Evolutionary conservation across 2,113 vertebrate species (phyloP).

Genomic region (Cyphomyrus plagiostoma): DNA sequence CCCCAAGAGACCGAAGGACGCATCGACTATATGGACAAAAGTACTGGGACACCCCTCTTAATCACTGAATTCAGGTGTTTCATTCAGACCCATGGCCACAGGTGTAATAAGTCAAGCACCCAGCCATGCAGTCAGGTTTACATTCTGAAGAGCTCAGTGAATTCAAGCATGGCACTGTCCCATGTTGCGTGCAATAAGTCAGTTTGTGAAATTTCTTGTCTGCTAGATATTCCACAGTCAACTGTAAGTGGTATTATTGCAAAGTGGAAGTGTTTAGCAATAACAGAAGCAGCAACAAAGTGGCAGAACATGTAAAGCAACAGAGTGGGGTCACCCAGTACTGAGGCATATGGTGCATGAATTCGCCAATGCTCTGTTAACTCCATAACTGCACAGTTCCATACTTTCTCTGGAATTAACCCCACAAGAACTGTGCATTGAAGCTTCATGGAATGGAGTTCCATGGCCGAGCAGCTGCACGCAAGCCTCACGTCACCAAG

Average conservation of each 20-base stretch:
- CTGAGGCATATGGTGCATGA: not conserved
- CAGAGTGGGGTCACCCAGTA: not conserved
- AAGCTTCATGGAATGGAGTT: not conserved
- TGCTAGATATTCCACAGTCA: not conserved
- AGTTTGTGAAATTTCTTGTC: not conserved
- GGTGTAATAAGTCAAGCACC: not conserved
- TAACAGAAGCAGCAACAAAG: not conserved
- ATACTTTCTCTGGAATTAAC: not conserved
- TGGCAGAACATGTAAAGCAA: not conserved
- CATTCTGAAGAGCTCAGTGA: not conserved
- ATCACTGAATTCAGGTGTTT: not conserved
- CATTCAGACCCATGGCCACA: not conserved
- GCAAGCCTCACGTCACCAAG: not conserved
- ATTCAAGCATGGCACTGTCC: not conserved
- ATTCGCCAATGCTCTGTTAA: not conserved
- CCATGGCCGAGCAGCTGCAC: not conserved
- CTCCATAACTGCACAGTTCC: not conserved
- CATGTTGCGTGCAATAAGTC: not conserved
- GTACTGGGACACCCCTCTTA: not conserved
- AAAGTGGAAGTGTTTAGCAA: not conserved
- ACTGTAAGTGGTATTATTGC: not conserved
- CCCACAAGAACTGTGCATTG: no score
- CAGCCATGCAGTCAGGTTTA: not conserved
- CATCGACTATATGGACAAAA: not conserved
- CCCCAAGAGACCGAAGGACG: not conserved